Evolutionary conservation across 2,113 vertebrate species (phyloP), one percentile per base, ranked within the genome.

Genomic region (Nothoprocta pentlandii): DNA sequence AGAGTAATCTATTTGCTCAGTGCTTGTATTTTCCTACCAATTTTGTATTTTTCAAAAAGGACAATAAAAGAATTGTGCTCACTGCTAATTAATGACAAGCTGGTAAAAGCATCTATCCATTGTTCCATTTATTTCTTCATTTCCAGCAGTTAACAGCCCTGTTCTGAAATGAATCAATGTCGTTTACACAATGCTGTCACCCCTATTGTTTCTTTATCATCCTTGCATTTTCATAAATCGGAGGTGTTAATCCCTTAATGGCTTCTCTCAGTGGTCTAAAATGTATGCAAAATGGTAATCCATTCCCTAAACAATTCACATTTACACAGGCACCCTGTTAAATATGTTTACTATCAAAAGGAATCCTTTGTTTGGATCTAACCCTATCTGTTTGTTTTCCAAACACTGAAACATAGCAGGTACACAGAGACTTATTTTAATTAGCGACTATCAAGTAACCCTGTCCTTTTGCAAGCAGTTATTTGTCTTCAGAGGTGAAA

Each of bases 151-250:
- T 98, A 97, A 97, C 97, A 97, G 97, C 97, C 97, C 98, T 97
- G 97, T 97, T 98, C 98, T 97, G 97, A 98, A 97, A 96, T 98
- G 98, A 99, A 99, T 99, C 98, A 98, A 97, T 97, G 97, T 97
- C 98, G 98, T 98, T 98, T 98, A 98, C 98, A 98, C 98, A 97
- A 96, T 98, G 98, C 96, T 97, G 98, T 98, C 98, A 98, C 96
- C 96, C 95, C 97, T 97, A 98, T 99, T 98, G 97, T 98, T 98
- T 98, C 98, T 98, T 99, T 99, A 99, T 99, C 98, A 99, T 98
- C 95, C 97, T 97, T 94, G 97, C 97, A 99, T 99, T 99, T 99
- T 99, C 98, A 99, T 99, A 99, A 99, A 99, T 99, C 97, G 98
- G 98, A 98, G 98, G 98, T 98, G 98, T 98, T 99, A 99, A 99